Percentiles rank a stretch among this genome's conserved stretches.
phyloP scores from a whole-genome alignment of 2,888 invertebrate genomes.

The Abrostola tripartita region DNA sequence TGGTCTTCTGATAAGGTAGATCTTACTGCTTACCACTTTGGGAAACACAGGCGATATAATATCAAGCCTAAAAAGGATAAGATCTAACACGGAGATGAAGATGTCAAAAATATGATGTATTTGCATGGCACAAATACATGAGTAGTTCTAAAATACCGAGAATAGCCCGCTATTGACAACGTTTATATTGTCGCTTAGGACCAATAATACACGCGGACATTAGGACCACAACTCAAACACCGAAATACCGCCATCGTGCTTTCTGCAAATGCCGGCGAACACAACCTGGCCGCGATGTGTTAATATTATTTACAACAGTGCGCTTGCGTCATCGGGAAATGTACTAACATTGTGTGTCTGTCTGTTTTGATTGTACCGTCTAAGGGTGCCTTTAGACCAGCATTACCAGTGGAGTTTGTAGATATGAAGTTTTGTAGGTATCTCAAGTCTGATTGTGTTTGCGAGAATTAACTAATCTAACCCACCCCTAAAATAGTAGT shows the following conservation, averaged over 20 bases:
- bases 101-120: too few species aligned
- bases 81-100: too few species aligned
- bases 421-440: not conserved
- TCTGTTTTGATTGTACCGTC: constrained; percentile 11
- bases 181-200: not conserved
- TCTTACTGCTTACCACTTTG: too few species aligned
- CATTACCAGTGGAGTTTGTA: not conserved
- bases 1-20: too few species aligned
- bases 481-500: too few species aligned
- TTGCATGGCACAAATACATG: too few species aligned
- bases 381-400: constrained; percentile 9
- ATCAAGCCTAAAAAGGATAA: too few species aligned
- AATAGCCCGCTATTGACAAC: too few species aligned
- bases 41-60: too few species aligned
- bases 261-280: constrained; percentile 79
- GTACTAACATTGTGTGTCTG: constrained; percentile 31
- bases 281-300: constrained; percentile 81
- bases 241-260: constrained; percentile 83
- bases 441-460: too few species aligned
- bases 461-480: too few species aligned
- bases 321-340: constrained; percentile 73
- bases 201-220: constrained; percentile 50
- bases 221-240: constrained; percentile 56
- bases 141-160: too few species aligned
- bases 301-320: constrained; percentile 84